Evolutionary conservation across 2,113 vertebrate genomes (phyloP).

Genomic region (Phalacrocorax pelagicus): DNA sequence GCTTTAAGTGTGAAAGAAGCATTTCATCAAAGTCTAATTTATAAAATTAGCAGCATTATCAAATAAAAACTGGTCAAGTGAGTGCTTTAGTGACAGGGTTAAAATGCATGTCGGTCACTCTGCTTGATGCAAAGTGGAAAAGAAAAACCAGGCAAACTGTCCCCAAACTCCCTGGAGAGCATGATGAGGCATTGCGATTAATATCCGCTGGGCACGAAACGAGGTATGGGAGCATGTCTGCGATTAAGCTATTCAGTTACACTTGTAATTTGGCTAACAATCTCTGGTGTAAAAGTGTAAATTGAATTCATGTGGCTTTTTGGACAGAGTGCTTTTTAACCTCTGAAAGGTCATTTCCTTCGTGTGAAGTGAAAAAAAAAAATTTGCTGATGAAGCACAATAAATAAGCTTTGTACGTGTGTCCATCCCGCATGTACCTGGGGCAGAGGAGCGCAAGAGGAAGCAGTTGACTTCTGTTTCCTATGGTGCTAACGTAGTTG

Average conservation of each 20-base stretch:
- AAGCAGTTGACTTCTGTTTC: conserved; percentile 42
- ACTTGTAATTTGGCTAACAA: not conserved
- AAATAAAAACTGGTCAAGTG: not conserved
- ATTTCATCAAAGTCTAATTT: not conserved
- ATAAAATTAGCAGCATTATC: too few relatives aligned
- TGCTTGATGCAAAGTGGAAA: not conserved
- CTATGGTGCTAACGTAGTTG: not conserved
- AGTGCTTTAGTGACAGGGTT: not conserved
- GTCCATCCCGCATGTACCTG: not conserved
- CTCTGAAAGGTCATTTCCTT: conserved; percentile 7
- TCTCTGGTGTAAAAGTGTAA: not conserved
- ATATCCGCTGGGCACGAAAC: not conserved
- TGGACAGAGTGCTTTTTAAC: not conserved
- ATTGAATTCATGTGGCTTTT: not conserved
- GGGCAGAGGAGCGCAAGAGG: conserved; percentile 17
- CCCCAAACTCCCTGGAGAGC: not conserved
- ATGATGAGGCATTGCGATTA: fast-evolving
- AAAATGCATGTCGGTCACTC: not conserved
- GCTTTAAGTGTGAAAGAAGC: not conserved
- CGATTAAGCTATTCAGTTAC: not conserved
- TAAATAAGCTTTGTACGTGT: not conserved
- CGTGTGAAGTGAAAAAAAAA: not conserved
- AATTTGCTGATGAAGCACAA: not conserved
- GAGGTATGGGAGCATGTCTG: not conserved
- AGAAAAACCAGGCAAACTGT: not conserved